A percentile compares a stretch with the other conserved stretches of the same genome.
Evolutionary conservation across 2,888 invertebrate species (phyloP).

Genomic region (Lepeophtheirus nordmannii): DNA sequence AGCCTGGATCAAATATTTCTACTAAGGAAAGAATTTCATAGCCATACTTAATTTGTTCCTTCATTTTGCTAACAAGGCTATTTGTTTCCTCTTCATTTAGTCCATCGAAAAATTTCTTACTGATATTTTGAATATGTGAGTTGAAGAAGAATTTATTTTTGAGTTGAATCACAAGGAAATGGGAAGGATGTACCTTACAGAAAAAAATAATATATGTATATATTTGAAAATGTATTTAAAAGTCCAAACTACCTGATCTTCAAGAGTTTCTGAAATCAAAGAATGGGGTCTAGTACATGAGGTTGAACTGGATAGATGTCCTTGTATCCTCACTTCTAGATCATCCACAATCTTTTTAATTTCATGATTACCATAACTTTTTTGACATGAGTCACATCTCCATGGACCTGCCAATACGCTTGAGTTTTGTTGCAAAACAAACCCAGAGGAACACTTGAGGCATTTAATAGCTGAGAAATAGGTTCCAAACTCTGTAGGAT

Average conservation of each 20-base stretch:
- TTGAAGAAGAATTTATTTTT: background rate
- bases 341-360: background rate
- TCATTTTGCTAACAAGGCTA: background rate
- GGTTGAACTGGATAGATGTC: no score
- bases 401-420: background rate
- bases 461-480: background rate
- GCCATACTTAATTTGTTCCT: background rate
- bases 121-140: background rate
- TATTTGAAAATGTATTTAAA: no score
- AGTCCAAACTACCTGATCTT: no score
- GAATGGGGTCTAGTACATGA: no score
- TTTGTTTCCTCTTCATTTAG: background rate
- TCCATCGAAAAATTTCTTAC: background rate
- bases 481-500: slow-evolving; percentile 11
- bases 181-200: background rate
- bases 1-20: background rate
- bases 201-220: no score
- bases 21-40: background rate
- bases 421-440: background rate
- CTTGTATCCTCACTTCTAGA: no score
- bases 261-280: no score
- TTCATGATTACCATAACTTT: background rate
- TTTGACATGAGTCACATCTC: background rate
- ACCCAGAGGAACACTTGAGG: background rate
- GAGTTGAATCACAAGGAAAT: background rate